These are phyloP conservation scores for Drosophila elegans DNA, from an alignment of 1,140 invertebrate genomes.

Conservation along the genomic window DNA sequence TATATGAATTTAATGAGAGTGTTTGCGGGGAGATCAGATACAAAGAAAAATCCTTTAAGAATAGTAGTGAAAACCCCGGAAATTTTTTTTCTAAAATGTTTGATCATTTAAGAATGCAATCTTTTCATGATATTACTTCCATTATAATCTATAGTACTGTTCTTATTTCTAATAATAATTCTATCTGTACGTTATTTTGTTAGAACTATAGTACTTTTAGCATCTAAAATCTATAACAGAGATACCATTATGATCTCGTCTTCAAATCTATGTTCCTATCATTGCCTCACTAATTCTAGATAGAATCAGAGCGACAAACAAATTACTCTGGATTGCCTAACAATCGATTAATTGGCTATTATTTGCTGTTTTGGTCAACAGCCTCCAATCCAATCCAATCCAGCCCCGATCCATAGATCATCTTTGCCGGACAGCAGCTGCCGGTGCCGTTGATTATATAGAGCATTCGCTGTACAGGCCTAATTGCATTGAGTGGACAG, in stretches of 20 bases:
- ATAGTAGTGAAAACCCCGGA: background rate
- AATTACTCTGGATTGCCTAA: conserved; percentile 15
- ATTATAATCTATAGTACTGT: too few species aligned
- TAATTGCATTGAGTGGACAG: conserved; percentile 77
- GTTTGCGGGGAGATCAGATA: background rate
- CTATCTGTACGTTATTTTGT: too few species aligned
- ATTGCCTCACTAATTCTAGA: background rate
- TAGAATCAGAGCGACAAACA: conserved; percentile 14
- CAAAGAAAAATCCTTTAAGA: background rate
- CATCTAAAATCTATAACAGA: background rate
- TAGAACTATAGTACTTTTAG: too few species aligned
- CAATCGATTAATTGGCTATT: conserved; percentile 53
- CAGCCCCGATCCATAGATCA: conserved; percentile 46
- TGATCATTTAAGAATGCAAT: too few species aligned
- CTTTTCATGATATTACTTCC: too few species aligned
- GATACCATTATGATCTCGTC: background rate
- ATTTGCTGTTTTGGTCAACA: conserved; percentile 30
- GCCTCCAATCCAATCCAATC: conserved; percentile 9
- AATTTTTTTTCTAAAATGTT: background rate
- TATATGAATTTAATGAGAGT: conserved; percentile 42
- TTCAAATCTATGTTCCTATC: background rate
- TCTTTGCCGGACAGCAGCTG: conserved; percentile 46
- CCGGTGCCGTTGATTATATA: conserved; percentile 22
- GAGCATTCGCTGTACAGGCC: conserved; percentile 19
- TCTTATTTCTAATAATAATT: too few species aligned